Evolutionary conservation across 92 coral and sea anemone genomes (phyloP), one percentile per base, ranked within the genome.

Genomic region (Bergia sp.): DNA sequence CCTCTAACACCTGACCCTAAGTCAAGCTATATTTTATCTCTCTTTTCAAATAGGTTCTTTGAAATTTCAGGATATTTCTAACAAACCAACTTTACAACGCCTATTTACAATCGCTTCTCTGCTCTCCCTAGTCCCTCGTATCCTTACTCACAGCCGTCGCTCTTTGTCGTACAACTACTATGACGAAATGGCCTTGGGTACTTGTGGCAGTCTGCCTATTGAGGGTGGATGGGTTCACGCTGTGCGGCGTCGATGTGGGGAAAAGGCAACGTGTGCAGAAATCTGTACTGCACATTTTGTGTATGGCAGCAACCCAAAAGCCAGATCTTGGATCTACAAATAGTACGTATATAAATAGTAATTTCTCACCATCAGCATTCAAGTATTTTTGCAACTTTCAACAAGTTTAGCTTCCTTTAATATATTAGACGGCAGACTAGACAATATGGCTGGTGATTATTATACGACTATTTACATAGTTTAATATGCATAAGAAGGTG

Each of bases 161-260:
- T 16, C 86, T 72, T 9, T 23, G 20, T 55, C 39, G 21, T 82
- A 82, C 86, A 82, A 82, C 86, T 82, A 47, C 74, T 82, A 82
- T n/a, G 86, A 82, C 42, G 76, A 82, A 57, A 82, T 82, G 23
- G 86, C 86, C 42, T 37, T 50, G 18, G 58, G 73, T 1, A 43
- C 67, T 3, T 82, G 86, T 72, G 73, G 47, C 37, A 57, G 75
- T 36, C 10, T 82, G 37, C 86, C 86, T 38, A 38, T 6, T 41
- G 23, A 3, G 37, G 5, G 1, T 9, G 39, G 37, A 40, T 36
- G 86, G 76, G 39, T 37, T 29, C 23, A 50, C 74, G 86, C 76
- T 5, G 86, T 82, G 39, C 86, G 86, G 39, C 73, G 86, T 0
- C 58, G 67, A 37, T 82, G 86, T 72, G 21, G 21, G 12, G 74